Conservation (phyloP, 2,888 invertebrate species). For the Ecdyonurus torrentis region DNA sequence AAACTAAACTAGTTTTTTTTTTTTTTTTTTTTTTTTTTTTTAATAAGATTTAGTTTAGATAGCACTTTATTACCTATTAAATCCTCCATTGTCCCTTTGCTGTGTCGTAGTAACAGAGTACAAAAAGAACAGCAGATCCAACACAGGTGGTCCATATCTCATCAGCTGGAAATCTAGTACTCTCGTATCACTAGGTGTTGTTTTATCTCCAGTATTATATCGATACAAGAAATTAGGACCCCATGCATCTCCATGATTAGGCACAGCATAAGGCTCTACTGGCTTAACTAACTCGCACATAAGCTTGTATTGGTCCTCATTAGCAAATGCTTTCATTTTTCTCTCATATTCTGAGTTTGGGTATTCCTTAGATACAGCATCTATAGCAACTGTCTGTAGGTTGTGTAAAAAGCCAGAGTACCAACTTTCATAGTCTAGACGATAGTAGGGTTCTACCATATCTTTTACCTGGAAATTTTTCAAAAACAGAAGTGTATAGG, state of each 20-base stretch:
- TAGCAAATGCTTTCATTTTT: conserved; percentile 34
- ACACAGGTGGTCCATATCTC: conserved; percentile 20
- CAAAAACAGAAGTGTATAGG: no score
- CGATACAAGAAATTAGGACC: conserved; percentile 52
- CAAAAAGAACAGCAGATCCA: conserved; percentile 2
- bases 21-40: no score
- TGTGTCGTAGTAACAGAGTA: not conserved
- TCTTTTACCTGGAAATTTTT: no score
- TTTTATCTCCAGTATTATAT: conserved; percentile 19
- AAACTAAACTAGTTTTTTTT: no score
- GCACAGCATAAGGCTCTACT: conserved; percentile 28
- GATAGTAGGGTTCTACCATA: conserved; percentile 36
- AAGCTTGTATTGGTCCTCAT: conserved; percentile 33
- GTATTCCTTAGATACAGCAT: conserved; percentile 46
- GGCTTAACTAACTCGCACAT: conserved; percentile 27
- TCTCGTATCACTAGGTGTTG: conserved; percentile 29
- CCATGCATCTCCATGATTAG: conserved; percentile 60
- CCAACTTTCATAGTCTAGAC: conserved; percentile 36
- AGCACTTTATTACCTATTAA: no score
- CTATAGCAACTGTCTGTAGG: conserved; percentile 35
- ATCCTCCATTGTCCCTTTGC: not conserved
- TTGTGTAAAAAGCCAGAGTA: conserved; percentile 35
- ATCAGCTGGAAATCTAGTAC: conserved; percentile 55
- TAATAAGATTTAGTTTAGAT: no score
- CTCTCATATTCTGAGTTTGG: conserved; percentile 34